phyloP scores from a whole-genome alignment of 1,140 invertebrate genomes.

The Drosophila burlai region DNA sequence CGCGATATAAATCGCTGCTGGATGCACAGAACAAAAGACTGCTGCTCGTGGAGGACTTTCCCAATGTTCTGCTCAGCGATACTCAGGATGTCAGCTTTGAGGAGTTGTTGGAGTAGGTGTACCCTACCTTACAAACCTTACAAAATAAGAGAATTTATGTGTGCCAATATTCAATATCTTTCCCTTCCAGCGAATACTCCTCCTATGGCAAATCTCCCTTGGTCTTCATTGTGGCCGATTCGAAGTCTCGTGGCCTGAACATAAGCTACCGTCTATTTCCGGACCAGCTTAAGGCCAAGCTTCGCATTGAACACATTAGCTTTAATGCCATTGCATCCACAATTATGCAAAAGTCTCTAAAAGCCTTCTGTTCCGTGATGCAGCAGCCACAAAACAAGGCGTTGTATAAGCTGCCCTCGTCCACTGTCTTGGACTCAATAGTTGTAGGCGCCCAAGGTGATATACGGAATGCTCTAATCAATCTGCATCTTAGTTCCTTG shows the following conservation, averaged over 20 bases:
- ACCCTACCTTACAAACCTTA: background rate
- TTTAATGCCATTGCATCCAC: constrained; percentile 89
- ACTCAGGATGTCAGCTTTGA: constrained; percentile 86
- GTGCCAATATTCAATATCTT: background rate
- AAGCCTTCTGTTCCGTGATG: constrained; percentile 87
- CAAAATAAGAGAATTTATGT: background rate
- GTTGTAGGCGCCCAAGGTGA: constrained; percentile 89
- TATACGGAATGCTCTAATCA: constrained; percentile 89
- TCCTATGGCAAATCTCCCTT: constrained; percentile 88
- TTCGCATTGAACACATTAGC: constrained; percentile 88
- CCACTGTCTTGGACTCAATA: constrained; percentile 88
- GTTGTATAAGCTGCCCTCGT: constrained; percentile 86
- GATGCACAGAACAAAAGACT: constrained; percentile 86
- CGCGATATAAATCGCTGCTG: constrained; percentile 89
- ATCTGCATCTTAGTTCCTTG: constrained; percentile 89
- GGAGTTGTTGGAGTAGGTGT: constrained; percentile 88
- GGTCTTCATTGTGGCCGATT: constrained; percentile 90
- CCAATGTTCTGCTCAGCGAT: constrained; percentile 89
- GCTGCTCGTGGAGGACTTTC: constrained; percentile 91
- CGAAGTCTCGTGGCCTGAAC: constrained; percentile 87
- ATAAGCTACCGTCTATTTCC: constrained; percentile 88
- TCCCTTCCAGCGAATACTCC: constrained; percentile 86
- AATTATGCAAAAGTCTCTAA: constrained; percentile 89
- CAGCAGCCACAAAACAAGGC: constrained; percentile 76
- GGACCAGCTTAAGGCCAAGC: constrained; percentile 87